Evolutionary conservation across 2,888 invertebrate genomes (phyloP).

Genomic region (Caenorhabditis japonica): DNA sequence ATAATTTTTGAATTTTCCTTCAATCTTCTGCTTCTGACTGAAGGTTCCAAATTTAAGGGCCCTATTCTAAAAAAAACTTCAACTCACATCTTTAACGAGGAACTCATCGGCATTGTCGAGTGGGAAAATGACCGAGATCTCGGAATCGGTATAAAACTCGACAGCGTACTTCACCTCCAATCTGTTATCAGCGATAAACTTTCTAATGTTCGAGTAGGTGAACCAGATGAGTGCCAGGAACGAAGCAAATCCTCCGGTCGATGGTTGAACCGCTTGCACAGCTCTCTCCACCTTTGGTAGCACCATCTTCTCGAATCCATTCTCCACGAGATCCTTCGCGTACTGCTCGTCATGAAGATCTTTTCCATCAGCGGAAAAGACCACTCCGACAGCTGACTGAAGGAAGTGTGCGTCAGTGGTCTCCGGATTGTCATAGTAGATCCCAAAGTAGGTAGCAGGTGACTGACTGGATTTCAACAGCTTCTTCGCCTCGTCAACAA

Average conservation of each 20-base stretch:
- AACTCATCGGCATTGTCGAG: constrained; percentile 69
- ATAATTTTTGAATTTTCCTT: too few relatives aligned
- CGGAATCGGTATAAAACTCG: constrained; percentile 59
- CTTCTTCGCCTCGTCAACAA: constrained; percentile 56
- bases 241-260: constrained; percentile 57
- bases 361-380: constrained; percentile 59
- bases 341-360: constrained; percentile 58
- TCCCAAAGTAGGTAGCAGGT: constrained; percentile 59
- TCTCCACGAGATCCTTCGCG: constrained; percentile 59
- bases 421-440: constrained; percentile 70
- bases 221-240: constrained; percentile 58
- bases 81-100: constrained; percentile 66
- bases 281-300: constrained; percentile 60
- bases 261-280: constrained; percentile 59
- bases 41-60: too few relatives aligned
- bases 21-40: too few relatives aligned
- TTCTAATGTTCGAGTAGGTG: constrained; percentile 57
- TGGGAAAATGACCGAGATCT: constrained; percentile 64
- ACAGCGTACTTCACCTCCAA: constrained; percentile 55
- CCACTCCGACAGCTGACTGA: constrained; percentile 70
- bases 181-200: constrained; percentile 57
- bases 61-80: neutral
- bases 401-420: constrained; percentile 51
- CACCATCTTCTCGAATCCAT: constrained; percentile 68
- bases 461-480: constrained; percentile 53